phyloP scores from a whole-genome alignment of 2,888 invertebrate species.

The Petrolisthes cinctipes region DNA sequence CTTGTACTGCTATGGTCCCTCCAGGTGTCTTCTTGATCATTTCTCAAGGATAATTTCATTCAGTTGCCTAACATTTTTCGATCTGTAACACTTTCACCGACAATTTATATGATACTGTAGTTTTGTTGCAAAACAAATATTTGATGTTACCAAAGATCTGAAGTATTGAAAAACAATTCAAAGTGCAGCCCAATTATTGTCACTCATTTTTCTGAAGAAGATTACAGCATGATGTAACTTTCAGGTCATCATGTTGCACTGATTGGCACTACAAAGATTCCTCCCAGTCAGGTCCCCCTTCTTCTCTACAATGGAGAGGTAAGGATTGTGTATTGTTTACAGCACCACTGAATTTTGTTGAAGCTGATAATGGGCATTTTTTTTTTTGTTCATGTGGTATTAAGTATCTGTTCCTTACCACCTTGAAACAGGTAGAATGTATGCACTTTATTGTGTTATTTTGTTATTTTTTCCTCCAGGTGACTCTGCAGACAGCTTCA shows the following conservation, averaged over 20 bases:
- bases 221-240: background rate
- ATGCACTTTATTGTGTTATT: background rate
- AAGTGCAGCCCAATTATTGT: background rate
- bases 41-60: too few relatives aligned
- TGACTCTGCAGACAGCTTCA: slow-evolving; percentile 80
- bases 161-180: too few relatives aligned
- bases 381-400: background rate
- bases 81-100: too few relatives aligned
- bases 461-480: slow-evolving; percentile 21
- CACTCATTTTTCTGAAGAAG: background rate
- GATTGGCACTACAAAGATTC: slow-evolving; percentile 82
- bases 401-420: too few relatives aligned
- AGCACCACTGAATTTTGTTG: too few relatives aligned
- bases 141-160: too few relatives aligned
- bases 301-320: slow-evolving; percentile 86
- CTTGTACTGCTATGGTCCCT: background rate
- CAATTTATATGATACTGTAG: too few relatives aligned
- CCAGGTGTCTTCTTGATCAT: background rate
- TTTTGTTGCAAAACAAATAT: too few relatives aligned
- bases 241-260: slow-evolving; percentile 75
- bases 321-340: slow-evolving; percentile 33
- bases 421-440: too few relatives aligned
- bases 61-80: too few relatives aligned
- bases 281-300: slow-evolving; percentile 84
- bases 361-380: background rate